Percentiles rank a stretch among this genome's conserved stretches.
Evolutionary conservation across 2,888 invertebrate genomes (phyloP).

Genomic region (Agrenia bidenticulata): DNA sequence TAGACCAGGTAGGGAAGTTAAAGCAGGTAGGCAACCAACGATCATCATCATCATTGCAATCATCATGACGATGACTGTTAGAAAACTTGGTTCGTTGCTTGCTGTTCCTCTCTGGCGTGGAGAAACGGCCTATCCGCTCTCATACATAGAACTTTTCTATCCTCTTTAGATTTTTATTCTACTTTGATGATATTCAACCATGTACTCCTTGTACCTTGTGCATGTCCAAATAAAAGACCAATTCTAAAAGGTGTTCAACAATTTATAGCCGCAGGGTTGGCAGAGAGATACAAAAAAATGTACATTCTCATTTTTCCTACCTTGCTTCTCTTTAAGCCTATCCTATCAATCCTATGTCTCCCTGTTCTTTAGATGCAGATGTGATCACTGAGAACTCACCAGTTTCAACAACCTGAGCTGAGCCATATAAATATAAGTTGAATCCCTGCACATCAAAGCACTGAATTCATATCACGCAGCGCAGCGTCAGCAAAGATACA

Average conservation of each 20-base stretch:
- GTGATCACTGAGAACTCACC: too few relatives aligned
- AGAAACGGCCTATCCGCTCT: not conserved
- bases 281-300: not conserved
- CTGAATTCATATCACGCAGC: too few relatives aligned
- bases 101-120: not conserved
- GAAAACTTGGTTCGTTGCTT: not conserved
- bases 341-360: not conserved
- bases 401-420: too few relatives aligned
- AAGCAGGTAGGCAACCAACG: not conserved
- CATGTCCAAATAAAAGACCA: constrained; percentile 4
- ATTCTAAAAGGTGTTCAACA: constrained; percentile 11
- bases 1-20: constrained; percentile 3
- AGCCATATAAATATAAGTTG: too few relatives aligned
- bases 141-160: not conserved
- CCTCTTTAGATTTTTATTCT: not conserved
- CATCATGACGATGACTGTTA: constrained; percentile 3
- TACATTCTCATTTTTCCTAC: not conserved
- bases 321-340: not conserved
- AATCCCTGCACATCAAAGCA: too few relatives aligned
- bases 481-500: too few relatives aligned
- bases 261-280: constrained; percentile 1
- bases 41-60: constrained; percentile 4
- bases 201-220: not conserved
- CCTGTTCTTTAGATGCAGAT: not conserved
- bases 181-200: not conserved